phyloP scores from a whole-genome alignment of 2,797 vertebrate species.

The Ptychobarbus kaznakovi region DNA sequence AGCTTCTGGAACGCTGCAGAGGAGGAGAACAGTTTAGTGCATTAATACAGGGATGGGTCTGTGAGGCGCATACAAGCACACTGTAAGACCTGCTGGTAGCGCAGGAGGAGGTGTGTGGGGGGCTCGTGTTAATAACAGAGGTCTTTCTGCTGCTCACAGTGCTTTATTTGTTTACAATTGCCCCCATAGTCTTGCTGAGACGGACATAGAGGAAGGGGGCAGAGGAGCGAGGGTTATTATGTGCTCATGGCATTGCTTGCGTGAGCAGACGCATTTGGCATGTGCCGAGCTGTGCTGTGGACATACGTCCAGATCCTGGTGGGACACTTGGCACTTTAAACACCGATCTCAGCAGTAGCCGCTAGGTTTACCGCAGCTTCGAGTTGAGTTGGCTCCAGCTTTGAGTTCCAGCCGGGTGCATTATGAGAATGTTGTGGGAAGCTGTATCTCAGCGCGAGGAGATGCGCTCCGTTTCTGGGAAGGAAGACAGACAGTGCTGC shows the following conservation, averaged over 20 bases:
- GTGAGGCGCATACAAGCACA: slow-evolving; percentile 64
- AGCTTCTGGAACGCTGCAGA: slow-evolving; percentile 77
- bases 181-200: slow-evolving; percentile 61
- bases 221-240: slow-evolving; percentile 64
- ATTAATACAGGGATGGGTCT: slow-evolving; percentile 76
- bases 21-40: slow-evolving; percentile 75
- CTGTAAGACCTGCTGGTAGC: slow-evolving; percentile 49
- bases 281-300: slow-evolving; percentile 68
- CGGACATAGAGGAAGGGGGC: slow-evolving; percentile 60
- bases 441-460: slow-evolving; percentile 20
- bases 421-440: slow-evolving; percentile 54
- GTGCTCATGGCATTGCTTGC: slow-evolving; percentile 70
- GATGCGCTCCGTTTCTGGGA: slow-evolving; percentile 21
- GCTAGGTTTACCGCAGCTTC: slow-evolving; percentile 13
- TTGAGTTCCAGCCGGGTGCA: slow-evolving; percentile 16
- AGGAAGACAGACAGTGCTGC: slow-evolving; percentile 69
- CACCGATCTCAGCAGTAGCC: not conserved
- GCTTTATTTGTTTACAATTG: slow-evolving; percentile 75
- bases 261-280: slow-evolving; percentile 69
- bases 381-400: slow-evolving; percentile 8
- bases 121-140: slow-evolving; percentile 72
- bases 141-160: slow-evolving; percentile 79
- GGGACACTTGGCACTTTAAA: slow-evolving; percentile 39
- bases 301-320: slow-evolving; percentile 63
- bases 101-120: slow-evolving; percentile 32